These are phyloP conservation scores for Bubo blakistoni DNA, from an alignment of 2,113 vertebrate genomes.

Conservation along the genomic window DNA sequence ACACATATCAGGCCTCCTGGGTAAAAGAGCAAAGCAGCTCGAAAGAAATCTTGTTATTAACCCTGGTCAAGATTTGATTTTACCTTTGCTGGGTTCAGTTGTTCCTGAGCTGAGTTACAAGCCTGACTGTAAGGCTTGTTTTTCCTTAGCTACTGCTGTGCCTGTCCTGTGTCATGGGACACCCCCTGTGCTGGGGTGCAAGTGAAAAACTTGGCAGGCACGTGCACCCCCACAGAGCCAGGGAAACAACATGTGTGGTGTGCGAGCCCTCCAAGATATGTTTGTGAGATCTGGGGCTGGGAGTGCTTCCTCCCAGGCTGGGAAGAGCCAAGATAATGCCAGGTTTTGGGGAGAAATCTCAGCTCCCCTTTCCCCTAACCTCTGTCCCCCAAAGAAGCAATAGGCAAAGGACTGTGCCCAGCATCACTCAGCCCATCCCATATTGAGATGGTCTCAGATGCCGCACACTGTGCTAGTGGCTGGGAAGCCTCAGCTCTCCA, in stretches of 20 bases:
- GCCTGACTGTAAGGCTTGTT: background rate
- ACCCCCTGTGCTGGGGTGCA: background rate
- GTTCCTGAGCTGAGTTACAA: background rate
- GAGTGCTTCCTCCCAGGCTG: background rate
- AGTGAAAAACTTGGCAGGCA: background rate
- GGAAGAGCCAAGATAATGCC: background rate
- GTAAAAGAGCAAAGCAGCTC: background rate
- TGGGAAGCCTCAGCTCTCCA: background rate
- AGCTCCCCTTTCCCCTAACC: background rate
- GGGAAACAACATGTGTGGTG: background rate
- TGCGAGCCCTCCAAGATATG: background rate
- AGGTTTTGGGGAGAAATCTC: background rate
- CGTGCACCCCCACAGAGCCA: background rate
- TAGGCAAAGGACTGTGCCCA: background rate
- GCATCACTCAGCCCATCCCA: background rate
- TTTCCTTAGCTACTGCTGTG: background rate
- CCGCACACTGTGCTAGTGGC: too few relatives aligned
- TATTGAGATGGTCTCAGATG: background rate
- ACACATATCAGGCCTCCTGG: background rate
- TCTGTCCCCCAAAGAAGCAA: background rate
- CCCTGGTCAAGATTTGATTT: background rate
- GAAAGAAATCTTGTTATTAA: background rate
- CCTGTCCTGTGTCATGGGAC: background rate
- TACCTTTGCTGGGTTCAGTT: background rate
- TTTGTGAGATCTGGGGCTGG: background rate